Percentiles rank a stretch among this genome's conserved stretches.
phyloP scores from a whole-genome alignment of 1,140 invertebrate genomes.

The Leptinotarsa defecta region DNA sequence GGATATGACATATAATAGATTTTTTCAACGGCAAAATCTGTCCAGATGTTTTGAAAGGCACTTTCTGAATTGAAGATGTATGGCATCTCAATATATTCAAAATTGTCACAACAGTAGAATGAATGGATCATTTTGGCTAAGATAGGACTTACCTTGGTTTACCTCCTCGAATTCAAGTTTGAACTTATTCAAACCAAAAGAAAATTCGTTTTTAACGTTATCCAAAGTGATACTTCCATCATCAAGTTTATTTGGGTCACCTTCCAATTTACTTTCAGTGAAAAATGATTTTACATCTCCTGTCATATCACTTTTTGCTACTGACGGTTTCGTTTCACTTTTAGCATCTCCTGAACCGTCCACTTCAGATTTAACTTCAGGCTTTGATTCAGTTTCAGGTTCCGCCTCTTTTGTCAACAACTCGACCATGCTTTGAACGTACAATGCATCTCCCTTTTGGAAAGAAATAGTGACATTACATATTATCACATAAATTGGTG shows the following conservation, averaged over 20 bases:
- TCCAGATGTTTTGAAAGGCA: too few relatives aligned
- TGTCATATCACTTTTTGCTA: neutral
- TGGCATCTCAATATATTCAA: too few relatives aligned
- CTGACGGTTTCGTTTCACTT: neutral
- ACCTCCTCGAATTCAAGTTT: constrained; percentile 37
- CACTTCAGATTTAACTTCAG: neutral
- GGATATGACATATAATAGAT: too few relatives aligned
- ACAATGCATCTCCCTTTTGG: neutral
- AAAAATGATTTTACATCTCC: neutral
- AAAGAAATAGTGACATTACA: neutral
- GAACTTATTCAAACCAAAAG: constrained; percentile 51
- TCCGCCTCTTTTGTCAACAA: neutral
- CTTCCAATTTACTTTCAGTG: constrained; percentile 13
- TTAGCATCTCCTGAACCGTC: neutral
- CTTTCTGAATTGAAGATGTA: too few relatives aligned
- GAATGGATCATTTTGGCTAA: neutral
- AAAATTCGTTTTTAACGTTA: constrained; percentile 48
- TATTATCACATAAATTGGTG: too few relatives aligned
- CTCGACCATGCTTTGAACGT: neutral
- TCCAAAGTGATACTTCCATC: constrained; percentile 43
- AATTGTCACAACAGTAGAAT: too few relatives aligned
- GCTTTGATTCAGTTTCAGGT: neutral
- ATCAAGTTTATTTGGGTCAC: constrained; percentile 27
- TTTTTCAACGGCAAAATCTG: too few relatives aligned
- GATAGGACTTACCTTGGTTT: constrained; percentile 33